Base-by-base conservation (phyloP, 2,888 invertebrate species). In the Apotomis betuletana region DNA sequence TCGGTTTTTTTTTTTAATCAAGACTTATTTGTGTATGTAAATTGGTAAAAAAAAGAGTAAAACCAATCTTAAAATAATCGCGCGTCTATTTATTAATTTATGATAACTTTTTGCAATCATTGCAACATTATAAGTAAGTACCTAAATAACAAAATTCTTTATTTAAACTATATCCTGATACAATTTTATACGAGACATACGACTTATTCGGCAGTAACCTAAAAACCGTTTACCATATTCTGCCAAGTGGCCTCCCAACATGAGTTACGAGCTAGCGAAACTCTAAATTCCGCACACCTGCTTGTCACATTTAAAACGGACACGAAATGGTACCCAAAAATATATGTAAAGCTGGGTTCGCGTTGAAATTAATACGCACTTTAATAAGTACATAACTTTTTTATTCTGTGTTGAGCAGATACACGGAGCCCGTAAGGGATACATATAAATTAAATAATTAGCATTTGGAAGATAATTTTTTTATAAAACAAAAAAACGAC, bases 201-300 rank as follows among this genome's bases (percentile, higher is more conserved):
- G 49, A 6, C 0, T 12, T 12, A 58, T 58, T n/a, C n/a, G 12
- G 10, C 54, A 6, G 63, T 38, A 44, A 64, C 15, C 41, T 44
- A 67, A 67, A 52, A 60, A 9, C 3, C 65, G 15, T 5, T 51
- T 36, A 36, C n/a, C 58, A 36, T 58, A 12, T 58, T 6, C 5
- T n/a, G 38, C n/a, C 12, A 62, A 69, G 8, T 64, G n/a, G 3
- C 64, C 13, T 27, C 52, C 36, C 41, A 13, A 38, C 5, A 10
- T 13, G 52, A 52, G 12, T 54, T 65, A 59, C 54, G 59, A 54
- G 59, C 38, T 13, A 38, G 36, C 70, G 54, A 60, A 65, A 65
- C 58, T 46, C 49, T 61, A 67, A 70, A 70, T 55, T 49, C 49
- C 36, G 13, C 8, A 10, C 65, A 70, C 70, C 70, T 70, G 70